Evolutionary conservation across 2,797 vertebrate genomes (phyloP).

Genomic region (Sphenodon punctatus): DNA sequence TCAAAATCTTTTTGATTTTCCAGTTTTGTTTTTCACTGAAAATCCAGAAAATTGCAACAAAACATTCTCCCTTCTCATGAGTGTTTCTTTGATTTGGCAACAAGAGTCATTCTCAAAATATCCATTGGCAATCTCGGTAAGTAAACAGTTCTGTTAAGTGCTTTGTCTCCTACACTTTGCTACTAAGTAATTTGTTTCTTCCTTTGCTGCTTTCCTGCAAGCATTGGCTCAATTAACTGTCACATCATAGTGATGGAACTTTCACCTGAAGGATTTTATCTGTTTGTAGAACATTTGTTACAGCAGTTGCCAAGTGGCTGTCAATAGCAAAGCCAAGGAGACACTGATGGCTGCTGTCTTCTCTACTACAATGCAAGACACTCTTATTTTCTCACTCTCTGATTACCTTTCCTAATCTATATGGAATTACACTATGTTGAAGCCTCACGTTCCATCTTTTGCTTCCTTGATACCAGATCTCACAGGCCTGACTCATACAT

Average conservation of each 20-base stretch:
- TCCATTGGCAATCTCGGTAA: not conserved
- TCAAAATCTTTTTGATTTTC: not conserved
- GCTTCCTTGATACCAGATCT: not conserved
- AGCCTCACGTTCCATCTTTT: not conserved
- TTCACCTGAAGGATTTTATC: constrained; percentile 20
- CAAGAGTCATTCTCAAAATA: not conserved
- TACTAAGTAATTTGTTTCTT: not conserved
- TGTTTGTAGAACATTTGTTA: not conserved
- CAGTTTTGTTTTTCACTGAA: not conserved
- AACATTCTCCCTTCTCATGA: not conserved
- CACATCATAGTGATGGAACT: not conserved
- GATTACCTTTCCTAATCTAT: constrained; percentile 31
- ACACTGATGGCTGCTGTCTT: not conserved
- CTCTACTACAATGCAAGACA: not conserved
- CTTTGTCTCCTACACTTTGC: not conserved
- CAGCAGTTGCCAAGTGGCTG: not conserved
- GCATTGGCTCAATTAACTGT: not conserved
- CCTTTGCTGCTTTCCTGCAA: not conserved
- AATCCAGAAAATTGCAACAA: not conserved
- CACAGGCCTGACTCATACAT: not conserved
- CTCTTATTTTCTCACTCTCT: not conserved
- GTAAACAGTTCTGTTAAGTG: not conserved
- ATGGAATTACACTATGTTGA: not conserved
- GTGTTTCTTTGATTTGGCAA: not conserved
- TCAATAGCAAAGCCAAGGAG: not conserved